A percentile compares a stretch with the other conserved stretches of the same genome.
Conservation (phyloP, 2,113 vertebrate genomes). For the Bubo blakistoni region DNA sequence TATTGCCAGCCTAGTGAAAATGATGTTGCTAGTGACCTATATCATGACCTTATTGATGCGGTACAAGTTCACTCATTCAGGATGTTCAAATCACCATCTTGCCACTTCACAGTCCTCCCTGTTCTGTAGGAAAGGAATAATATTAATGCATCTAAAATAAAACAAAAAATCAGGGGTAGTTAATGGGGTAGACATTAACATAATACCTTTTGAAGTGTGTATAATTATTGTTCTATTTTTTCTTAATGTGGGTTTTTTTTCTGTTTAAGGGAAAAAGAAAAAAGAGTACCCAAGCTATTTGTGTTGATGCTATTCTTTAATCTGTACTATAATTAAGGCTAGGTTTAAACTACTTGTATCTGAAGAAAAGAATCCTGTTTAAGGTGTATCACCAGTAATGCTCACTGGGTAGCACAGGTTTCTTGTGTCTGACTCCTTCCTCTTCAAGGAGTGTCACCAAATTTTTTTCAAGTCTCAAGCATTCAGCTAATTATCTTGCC, state of each 20-base stretch:
- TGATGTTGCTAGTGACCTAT: conserved; percentile 49
- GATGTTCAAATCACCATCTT: neutral
- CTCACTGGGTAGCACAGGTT: neutral
- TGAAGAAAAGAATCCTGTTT: neutral
- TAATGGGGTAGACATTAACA: neutral
- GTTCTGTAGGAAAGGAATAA: neutral
- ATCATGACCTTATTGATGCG: conserved; percentile 25
- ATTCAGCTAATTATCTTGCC: neutral
- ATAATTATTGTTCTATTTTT: neutral
- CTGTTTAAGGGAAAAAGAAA: neutral
- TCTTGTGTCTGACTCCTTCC: neutral
- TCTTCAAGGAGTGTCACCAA: neutral
- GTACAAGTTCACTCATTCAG: conserved; percentile 7
- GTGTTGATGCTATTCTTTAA: neutral
- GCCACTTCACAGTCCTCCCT: neutral
- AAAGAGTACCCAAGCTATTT: neutral
- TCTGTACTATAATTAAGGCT: neutral
- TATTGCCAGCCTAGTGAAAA: conserved; percentile 28
- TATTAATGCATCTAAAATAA: neutral
- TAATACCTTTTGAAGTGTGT: neutral
- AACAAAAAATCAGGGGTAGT: neutral
- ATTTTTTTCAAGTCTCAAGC: neutral
- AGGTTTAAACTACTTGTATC: neutral
- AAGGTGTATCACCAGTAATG: neutral
- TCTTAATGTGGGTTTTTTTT: neutral